Evolutionary conservation across 2,888 invertebrate genomes (phyloP).

Genomic region (Volucella inanis): DNA sequence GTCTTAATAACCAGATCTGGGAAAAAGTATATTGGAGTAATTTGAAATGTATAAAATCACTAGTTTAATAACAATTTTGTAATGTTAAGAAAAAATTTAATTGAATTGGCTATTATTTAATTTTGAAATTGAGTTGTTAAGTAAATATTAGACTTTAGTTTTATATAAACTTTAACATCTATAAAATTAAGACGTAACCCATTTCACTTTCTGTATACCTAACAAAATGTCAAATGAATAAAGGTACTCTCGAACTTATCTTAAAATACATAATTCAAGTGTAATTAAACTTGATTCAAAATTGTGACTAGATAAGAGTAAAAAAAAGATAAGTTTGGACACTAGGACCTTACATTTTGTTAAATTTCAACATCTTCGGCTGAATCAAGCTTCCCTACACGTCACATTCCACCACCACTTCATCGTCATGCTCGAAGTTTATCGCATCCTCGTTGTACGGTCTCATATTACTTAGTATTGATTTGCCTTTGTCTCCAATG

Average conservation of each 20-base stretch:
- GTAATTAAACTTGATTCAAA: neutral
- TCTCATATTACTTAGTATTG: constrained; percentile 9
- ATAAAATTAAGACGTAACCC: too few species aligned
- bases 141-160: too few species aligned
- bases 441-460: neutral
- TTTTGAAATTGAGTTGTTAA: too few species aligned
- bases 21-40: too few species aligned
- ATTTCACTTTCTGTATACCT: too few species aligned
- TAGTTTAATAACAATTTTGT: too few species aligned
- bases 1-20: too few species aligned
- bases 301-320: neutral
- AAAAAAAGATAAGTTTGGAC: neutral
- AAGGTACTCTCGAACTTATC: neutral
- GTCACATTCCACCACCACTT: neutral
- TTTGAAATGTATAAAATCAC: too few species aligned
- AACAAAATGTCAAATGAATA: neutral
- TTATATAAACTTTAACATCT: too few species aligned
- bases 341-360: neutral
- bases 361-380: constrained; percentile 1
- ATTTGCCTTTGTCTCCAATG: neutral
- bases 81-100: too few species aligned
- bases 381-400: neutral
- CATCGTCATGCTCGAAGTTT: neutral
- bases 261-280: neutral
- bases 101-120: too few species aligned